Evolutionary conservation across 2,797 vertebrate genomes (phyloP), one percentile per base, ranked within the genome.

Genomic region (Nannoperca australis): DNA sequence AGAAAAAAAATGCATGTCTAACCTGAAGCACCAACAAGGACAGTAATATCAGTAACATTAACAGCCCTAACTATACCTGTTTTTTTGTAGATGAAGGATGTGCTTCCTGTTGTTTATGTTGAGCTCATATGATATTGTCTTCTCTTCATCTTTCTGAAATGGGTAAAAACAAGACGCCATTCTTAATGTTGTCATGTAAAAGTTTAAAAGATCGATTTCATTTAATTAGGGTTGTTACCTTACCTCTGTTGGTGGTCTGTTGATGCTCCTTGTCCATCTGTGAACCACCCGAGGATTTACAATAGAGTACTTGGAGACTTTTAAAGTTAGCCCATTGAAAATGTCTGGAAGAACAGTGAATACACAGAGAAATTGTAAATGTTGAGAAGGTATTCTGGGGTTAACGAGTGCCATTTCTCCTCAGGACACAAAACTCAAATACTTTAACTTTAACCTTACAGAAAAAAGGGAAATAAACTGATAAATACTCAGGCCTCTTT

Each of bases 231-330:
- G 0, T 15, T 42, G 15, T 47, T 34, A 38, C 24, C 11, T n/a
- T n/a, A 94, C 94, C 85, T 92, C 61, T 50, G 67, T 30, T 22
- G 36, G 13, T 2, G 50, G 11, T 15, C 2, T 66, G 54, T 90
- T 66, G n/a, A 85, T 58, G 53, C 81, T 86, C 76, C 94, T 92
- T 56, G 61, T 70, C 83, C 78, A 70, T 61, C 92, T 90, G 24
- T 83, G 87, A 60, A 95, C 79, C 18, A 85, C 36, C 45, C 87
- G 84, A 72, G 95, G 95, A 66, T 85, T 85, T 40, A 96, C 92
- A 50, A 95, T 73, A 53, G 93, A 92, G 76, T 91, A 92, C 38
- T 79, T 88, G 20, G 89, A 87, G 34, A 81, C 64, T 68, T 88
- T 69, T 8, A 70, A 86, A 7, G 15, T 47, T 27, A 72, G n/a